Conservation (phyloP, 2,888 invertebrate species). For the Nomada flava region DNA sequence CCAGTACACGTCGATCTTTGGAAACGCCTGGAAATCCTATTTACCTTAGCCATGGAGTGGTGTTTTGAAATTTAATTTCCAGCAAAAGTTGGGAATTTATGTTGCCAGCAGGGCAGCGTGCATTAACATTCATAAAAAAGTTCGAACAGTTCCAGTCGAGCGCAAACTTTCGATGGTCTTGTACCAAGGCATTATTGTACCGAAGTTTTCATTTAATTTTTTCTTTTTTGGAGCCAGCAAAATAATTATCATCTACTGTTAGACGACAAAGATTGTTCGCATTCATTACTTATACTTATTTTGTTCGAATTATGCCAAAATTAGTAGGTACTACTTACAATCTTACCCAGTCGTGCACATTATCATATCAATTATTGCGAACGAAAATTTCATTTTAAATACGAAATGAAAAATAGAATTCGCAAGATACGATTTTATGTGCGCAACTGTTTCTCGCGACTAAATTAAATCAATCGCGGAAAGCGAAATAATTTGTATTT, state of each 20-base stretch:
- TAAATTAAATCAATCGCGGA: too few species aligned
- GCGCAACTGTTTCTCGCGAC: too few species aligned
- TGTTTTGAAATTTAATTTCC: conserved; percentile 33
- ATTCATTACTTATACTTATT: too few species aligned
- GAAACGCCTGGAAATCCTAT: conserved; percentile 1
- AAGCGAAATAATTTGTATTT: too few species aligned
- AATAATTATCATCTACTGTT: not conserved
- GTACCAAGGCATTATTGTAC: conserved; percentile 13
- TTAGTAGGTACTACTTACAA: too few species aligned
- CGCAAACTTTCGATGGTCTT: conserved; percentile 14
- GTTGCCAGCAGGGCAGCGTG: conserved; percentile 8
- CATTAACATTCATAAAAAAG: conserved; percentile 42
- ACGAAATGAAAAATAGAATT: too few species aligned
- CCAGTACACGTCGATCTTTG: not conserved
- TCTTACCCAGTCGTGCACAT: too few species aligned
- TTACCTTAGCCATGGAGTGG: not conserved
- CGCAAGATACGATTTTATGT: too few species aligned
- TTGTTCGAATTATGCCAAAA: too few species aligned
- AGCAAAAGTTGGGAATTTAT: conserved; percentile 20
- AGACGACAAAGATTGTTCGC: not conserved
- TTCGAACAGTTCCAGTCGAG: not conserved
- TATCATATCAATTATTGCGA: too few species aligned
- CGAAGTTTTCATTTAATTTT: not conserved
- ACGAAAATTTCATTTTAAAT: too few species aligned
- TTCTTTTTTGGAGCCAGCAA: not conserved